A percentile compares a stretch with the other conserved stretches of the same genome.
phyloP scores from a whole-genome alignment of 1,140 invertebrate species.

The Halotydeus destructor region DNA sequence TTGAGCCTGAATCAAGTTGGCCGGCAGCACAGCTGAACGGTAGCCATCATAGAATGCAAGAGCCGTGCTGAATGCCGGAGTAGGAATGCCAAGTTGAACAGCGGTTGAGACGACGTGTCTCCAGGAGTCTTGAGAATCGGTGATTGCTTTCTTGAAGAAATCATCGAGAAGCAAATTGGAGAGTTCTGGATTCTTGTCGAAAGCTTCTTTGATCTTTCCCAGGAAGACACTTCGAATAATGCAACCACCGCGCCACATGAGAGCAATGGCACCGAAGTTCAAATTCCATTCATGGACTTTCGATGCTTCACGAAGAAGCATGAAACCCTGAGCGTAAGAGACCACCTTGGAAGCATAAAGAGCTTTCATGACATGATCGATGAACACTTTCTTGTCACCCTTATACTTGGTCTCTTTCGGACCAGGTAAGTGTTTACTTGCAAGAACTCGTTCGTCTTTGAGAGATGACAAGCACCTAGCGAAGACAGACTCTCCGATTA shows the following conservation, averaged over 20 bases:
- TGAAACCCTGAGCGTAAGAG: conserved; percentile 97
- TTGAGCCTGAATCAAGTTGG: conserved; percentile 87
- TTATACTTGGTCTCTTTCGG: conserved; percentile 31
- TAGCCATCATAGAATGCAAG: conserved; percentile 95
- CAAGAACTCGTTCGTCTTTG: conserved; percentile 54
- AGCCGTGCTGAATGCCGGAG: conserved; percentile 74
- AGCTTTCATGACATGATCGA: conserved; percentile 52
- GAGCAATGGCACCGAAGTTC: conserved; percentile 90
- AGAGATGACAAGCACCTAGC: conserved; percentile 79
- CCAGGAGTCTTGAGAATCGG: conserved; percentile 43
- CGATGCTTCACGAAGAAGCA: conserved; percentile 86
- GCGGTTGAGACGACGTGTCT: conserved; percentile 33
- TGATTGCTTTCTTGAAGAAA: conserved; percentile 74
- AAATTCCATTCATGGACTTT: conserved; percentile 76
- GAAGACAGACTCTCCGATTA: conserved; percentile 95
- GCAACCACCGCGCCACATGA: conserved; percentile 99
- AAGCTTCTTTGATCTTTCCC: conserved; percentile 89
- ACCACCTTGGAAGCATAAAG: conserved; percentile 96
- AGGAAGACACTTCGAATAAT: conserved; percentile 93
- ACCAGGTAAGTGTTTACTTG: conserved; percentile 52
- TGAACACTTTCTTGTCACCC: conserved; percentile 55
- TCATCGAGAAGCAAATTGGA: conserved; percentile 79
- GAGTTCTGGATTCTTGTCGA: conserved; percentile 71
- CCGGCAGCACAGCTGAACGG: conserved; percentile 51
- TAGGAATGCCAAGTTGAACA: conserved; percentile 56